Base-by-base conservation (phyloP, 2,888 invertebrate genomes). In the Dorcus hopei region DNA sequence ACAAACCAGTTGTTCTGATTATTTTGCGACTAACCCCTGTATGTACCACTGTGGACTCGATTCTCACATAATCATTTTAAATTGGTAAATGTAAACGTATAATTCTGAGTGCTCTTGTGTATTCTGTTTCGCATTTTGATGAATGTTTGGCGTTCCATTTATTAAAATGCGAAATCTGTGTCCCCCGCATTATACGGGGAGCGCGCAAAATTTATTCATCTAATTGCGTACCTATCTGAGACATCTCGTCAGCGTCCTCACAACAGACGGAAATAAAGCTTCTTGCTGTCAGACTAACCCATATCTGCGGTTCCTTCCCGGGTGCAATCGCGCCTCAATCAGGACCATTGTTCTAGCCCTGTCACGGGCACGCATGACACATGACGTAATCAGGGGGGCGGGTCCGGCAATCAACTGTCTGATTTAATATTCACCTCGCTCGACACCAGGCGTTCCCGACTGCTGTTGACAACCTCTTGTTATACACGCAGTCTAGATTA, bases 401-500 rank as follows among this genome's bases (percentile, higher is more conserved):
- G 58, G 74, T 72, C 74, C 73, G 70, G 76, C 76, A 77, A 77
- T 77, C 77, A 77, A 74, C 72, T 73, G 75, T 75, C 76, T 77
- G 77, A 77, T 77, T 77, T 77, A 75, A 76, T 77, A 77, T 77
- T 76, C 77, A 76, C 74, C 74, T 74, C 73, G 74, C 69, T 70
- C 70, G 70, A 71, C 71, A 70, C 71, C 73, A 71, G 72, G 71
- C 72, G 73, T 71, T 73, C 70, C 72, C 71, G 67, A 70, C 74
- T 74, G 74, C 72, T 72, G 74, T 73, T 74, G 75, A 74, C 73
- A 74, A 73, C 68, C 73, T 72, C 74, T 73, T 73, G 72, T 73
- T 72, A 68, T 70, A 72, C 70, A 67, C 67, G 70, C 65, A 68
- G 71, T 55, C 61, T 67, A 63, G 68, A 69, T 68, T 68, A 68